Evolutionary conservation across 2,888 invertebrate species (phyloP).

Genomic region (Aphidius colemani): DNA sequence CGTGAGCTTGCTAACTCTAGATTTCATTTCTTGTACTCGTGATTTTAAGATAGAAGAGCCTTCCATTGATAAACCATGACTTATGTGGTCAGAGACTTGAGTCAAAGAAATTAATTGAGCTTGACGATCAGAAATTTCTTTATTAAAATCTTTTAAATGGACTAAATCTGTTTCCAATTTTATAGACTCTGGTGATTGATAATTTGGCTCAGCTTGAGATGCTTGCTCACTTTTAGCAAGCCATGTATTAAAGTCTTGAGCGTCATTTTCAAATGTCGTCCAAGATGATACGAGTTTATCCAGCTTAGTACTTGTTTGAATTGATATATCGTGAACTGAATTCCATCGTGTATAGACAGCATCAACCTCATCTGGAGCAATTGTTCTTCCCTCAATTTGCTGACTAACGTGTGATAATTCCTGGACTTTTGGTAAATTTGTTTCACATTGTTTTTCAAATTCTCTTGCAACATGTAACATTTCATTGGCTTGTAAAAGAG

Average conservation of each 20-base stretch:
- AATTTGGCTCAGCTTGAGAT: constrained; percentile 65
- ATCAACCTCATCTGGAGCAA: constrained; percentile 83
- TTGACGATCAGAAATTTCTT: constrained; percentile 85
- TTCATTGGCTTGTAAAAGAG: constrained; percentile 80
- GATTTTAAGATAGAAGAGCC: constrained; percentile 74
- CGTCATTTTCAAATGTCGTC: constrained; percentile 80
- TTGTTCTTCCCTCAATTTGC: constrained; percentile 75
- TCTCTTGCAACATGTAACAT: constrained; percentile 73
- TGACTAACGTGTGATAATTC: constrained; percentile 75
- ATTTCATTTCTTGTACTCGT: constrained; percentile 75
- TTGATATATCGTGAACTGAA: constrained; percentile 79
- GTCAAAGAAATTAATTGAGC: constrained; percentile 80
- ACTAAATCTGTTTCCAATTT: constrained; percentile 78
- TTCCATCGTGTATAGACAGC: constrained; percentile 83
- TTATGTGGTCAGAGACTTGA: constrained; percentile 79
- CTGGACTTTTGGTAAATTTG: constrained; percentile 75
- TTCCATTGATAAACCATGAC: constrained; percentile 77
- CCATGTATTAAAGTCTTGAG: constrained; percentile 80
- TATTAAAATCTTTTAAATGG: constrained; percentile 78
- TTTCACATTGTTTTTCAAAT: constrained; percentile 79
- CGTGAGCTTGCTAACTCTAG: constrained; percentile 74
- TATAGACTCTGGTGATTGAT: constrained; percentile 74
- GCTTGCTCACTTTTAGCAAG: constrained; percentile 70
- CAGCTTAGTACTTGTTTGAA: constrained; percentile 77
- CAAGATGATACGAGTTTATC: constrained; percentile 80